phyloP scores from a whole-genome alignment of 2,113 vertebrate genomes.

The Daboia siamensis region DNA sequence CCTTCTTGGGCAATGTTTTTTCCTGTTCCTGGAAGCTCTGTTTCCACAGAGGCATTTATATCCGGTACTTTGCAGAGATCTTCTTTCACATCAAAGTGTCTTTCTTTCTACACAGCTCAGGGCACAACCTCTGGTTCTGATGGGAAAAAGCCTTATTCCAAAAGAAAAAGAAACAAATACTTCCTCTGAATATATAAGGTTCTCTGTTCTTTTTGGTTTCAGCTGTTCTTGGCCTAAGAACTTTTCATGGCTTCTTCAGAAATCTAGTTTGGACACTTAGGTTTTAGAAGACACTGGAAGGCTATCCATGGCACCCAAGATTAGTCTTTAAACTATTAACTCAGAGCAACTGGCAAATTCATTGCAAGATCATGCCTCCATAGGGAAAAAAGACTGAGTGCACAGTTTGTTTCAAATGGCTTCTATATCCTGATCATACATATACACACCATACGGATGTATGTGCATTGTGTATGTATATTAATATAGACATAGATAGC shows the following conservation, averaged over 20 bases:
- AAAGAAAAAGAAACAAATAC: slow-evolving; percentile 68
- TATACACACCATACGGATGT: too few relatives aligned
- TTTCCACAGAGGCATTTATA: slow-evolving; percentile 70
- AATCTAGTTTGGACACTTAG: slow-evolving; percentile 20
- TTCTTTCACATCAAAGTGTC: slow-evolving; percentile 75
- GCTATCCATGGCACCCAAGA: neutral
- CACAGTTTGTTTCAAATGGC: neutral
- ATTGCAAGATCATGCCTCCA: neutral
- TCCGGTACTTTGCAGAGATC: slow-evolving; percentile 66
- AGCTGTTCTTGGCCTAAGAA: slow-evolving; percentile 36
- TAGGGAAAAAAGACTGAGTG: neutral
- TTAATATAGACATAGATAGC: too few relatives aligned
- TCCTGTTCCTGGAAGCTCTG: slow-evolving; percentile 73
- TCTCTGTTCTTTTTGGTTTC: slow-evolving; percentile 50
- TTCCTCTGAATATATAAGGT: slow-evolving; percentile 57
- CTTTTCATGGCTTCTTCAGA: slow-evolving; percentile 39
- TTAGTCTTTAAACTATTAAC: neutral
- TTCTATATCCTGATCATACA: neutral
- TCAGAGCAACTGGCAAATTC: neutral
- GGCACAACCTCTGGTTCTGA: slow-evolving; percentile 68
- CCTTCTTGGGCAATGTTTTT: slow-evolving; percentile 71
- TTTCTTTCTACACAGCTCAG: slow-evolving; percentile 65
- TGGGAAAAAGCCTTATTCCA: slow-evolving; percentile 70
- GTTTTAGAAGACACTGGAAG: slow-evolving; percentile 40
- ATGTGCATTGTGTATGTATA: too few relatives aligned